Evolutionary conservation across 2,797 vertebrate genomes (phyloP), one percentile per base, ranked within the genome.

Genomic region (Scomberomorus guttatus): DNA sequence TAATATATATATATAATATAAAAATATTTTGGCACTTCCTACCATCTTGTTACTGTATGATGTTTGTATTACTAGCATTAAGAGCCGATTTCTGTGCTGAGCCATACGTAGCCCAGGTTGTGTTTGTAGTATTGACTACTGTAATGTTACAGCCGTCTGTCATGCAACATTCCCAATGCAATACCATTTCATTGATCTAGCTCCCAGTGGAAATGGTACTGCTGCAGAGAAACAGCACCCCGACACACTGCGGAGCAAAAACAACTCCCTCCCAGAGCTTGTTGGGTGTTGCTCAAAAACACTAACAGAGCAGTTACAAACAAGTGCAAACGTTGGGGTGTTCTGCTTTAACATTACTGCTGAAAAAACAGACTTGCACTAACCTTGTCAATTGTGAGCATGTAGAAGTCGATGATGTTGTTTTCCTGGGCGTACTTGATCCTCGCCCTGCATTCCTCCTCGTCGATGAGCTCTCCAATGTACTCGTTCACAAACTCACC

Each of bases 341-440:
- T n/a, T n/a, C n/a, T n/a, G n/a, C n/a, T n/a, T n/a, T n/a, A n/a
- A n/a, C n/a, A n/a, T n/a, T n/a, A n/a, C n/a, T 29, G 29, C 3
- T 29, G 5, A 29, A 29, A 29, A 29, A 5, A 29, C n/a, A n/a
- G n/a, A n/a, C n/a, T n/a, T n/a, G 9, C 10, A 68, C 89, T 6
- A 75, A 99, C 98, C 98, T 99, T 99, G 93, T 99, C 97, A 42
- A 99, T 98, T 42, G 98, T 99, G 75, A 99, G 98, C 98, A 99
- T 99, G 93, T 99, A 99, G 93, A 99, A 99, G 89, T 99, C 96
- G 0, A 95, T 96, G 92, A 99, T 97, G 92, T 99, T 97, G 27
- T 99, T 98, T 82, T 99, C 98, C 11, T 99, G 98, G 3, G 98
- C 97, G 2, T 95, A 94, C 81, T 93, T 96, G 92, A 99, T 99